phyloP scores from a whole-genome alignment of 2,113 vertebrate genomes.

The Pygoscelis antarcticus region DNA sequence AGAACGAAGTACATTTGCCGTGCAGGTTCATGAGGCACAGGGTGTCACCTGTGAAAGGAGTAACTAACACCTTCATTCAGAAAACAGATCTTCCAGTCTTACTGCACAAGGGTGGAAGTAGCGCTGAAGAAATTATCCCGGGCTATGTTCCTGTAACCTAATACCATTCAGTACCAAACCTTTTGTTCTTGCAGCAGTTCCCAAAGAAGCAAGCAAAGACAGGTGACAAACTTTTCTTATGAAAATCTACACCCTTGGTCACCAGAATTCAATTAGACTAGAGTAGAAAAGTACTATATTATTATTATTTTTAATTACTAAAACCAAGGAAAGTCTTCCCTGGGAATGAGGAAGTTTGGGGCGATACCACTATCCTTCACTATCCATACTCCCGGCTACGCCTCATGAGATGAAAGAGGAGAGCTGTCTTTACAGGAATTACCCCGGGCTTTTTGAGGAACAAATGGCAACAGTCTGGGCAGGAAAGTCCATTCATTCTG shows the following conservation, averaged over 20 bases:
- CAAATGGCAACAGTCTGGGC: not conserved
- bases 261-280: not conserved
- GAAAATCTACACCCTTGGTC: not conserved
- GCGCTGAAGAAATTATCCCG: not conserved
- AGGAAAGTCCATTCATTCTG: not conserved
- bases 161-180: not conserved
- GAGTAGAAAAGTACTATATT: not conserved
- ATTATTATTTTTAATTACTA: not conserved
- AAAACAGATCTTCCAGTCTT: not conserved
- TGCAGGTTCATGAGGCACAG: not conserved
- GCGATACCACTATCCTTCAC: not conserved
- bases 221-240: not conserved
- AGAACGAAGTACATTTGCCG: not conserved
- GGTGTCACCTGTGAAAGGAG: not conserved
- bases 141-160: not conserved
- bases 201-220: not conserved
- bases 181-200: not conserved
- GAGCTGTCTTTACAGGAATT: not conserved
- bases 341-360: not conserved
- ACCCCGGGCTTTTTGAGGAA: not conserved
- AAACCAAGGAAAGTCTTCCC: not conserved
- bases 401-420: not conserved
- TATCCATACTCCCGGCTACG: not conserved
- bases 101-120: not conserved
- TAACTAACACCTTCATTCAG: not conserved